phyloP scores from a whole-genome alignment of 37 sponge, comb jelly and placozoan genomes.

The Halichondria panicea region DNA sequence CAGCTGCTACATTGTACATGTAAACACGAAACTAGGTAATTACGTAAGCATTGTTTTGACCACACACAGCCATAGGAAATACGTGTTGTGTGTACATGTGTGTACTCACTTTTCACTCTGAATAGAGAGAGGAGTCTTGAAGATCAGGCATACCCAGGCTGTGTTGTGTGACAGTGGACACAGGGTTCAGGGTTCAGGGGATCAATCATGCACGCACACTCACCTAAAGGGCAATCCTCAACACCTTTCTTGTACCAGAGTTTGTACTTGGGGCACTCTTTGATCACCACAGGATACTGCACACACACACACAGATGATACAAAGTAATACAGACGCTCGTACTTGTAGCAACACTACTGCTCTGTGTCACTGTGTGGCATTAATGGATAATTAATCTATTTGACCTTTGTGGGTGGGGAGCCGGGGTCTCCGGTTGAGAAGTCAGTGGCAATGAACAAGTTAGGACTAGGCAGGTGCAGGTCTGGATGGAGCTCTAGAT shows the following conservation, averaged over 20 bases:
- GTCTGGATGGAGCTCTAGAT: neutral
- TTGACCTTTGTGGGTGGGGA: neutral
- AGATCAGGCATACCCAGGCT: constrained; percentile 31
- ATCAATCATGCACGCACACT: too few species aligned
- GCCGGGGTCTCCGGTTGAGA: constrained; percentile 22
- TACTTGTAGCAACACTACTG: too few species aligned
- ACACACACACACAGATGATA: too few species aligned
- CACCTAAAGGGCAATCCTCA: constrained; percentile 27
- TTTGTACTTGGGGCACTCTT: constrained; percentile 30
- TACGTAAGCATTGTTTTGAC: neutral
- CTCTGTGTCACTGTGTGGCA: neutral
- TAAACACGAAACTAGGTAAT: too few species aligned
- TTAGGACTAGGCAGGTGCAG: constrained; percentile 55
- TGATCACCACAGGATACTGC: constrained; percentile 42
- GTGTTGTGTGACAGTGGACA: neutral
- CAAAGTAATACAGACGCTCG: too few species aligned
- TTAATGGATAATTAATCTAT: neutral
- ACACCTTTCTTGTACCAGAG: constrained; percentile 54
- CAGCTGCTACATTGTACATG: too few species aligned
- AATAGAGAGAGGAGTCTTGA: constrained; percentile 12
- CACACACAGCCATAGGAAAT: neutral
- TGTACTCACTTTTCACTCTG: constrained; percentile 21
- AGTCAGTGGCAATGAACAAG: constrained; percentile 64
- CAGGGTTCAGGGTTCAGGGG: neutral
- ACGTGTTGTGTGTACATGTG: neutral